phyloP scores from a whole-genome alignment of 2,797 vertebrate species.

The Coendou prehensilis region DNA sequence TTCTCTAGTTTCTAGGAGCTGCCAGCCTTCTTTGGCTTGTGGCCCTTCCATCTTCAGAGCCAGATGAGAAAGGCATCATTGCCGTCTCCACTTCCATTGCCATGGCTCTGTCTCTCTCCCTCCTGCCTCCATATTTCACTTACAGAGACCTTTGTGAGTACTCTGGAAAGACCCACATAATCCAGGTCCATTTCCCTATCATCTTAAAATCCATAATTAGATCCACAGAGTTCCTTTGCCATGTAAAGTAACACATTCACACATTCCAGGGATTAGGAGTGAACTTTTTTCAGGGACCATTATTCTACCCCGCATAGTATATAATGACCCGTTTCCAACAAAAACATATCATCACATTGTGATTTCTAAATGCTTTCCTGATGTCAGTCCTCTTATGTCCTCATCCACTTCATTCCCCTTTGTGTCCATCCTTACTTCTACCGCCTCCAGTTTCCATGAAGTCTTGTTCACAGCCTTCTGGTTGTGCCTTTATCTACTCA shows the following conservation, averaged over 20 bases:
- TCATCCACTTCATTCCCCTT: background rate
- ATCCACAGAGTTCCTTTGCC: background rate
- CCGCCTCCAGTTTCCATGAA: background rate
- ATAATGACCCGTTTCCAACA: background rate
- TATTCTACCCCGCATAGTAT: background rate
- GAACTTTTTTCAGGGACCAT: background rate
- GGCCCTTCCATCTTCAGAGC: background rate
- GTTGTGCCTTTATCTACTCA: background rate
- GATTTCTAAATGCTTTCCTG: background rate
- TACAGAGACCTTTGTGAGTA: background rate
- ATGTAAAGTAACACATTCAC: background rate
- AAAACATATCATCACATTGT: background rate
- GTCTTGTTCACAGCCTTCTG: background rate
- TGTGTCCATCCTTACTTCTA: background rate
- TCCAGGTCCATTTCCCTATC: background rate
- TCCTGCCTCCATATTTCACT: background rate
- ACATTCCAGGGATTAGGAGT: background rate
- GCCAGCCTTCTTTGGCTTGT: background rate
- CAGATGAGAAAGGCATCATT: background rate
- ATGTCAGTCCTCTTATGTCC: background rate
- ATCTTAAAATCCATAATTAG: background rate
- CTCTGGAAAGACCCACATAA: background rate
- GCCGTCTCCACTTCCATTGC: rapidly evolving
- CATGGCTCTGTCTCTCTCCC: background rate
- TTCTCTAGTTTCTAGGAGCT: background rate